Conservation (phyloP, 2,797 vertebrate species). For the Smutsia gigantea region DNA sequence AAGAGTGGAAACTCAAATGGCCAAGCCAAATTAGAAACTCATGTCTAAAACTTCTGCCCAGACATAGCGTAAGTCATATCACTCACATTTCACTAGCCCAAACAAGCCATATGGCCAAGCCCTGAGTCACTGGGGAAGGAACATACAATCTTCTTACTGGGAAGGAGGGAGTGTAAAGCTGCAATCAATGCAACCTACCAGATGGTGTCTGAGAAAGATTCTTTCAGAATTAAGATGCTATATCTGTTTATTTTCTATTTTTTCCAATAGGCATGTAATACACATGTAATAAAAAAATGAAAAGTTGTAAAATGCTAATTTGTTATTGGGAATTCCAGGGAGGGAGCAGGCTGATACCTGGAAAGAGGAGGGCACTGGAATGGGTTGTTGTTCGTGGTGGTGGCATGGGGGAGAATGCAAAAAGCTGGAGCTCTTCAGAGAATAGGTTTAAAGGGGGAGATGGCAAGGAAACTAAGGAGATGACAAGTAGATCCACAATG, state of each 20-base stretch:
- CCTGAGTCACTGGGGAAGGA: not conserved
- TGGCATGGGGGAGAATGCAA: not conserved
- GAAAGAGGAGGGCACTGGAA: not conserved
- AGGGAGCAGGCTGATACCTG: not conserved
- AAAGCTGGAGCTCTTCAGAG: not conserved
- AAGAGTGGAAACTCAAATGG: conserved; percentile 21
- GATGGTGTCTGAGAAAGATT: not conserved
- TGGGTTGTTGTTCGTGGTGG: too few species aligned
- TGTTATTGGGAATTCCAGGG: not conserved
- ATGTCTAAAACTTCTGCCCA: conserved; percentile 31
- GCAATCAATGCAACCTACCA: not conserved
- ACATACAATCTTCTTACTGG: not conserved
- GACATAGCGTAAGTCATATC: not conserved
- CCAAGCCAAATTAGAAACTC: not conserved
- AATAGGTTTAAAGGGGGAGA: conserved; percentile 1
- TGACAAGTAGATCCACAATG: not conserved
- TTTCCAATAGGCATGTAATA: not conserved
- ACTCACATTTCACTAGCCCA: not conserved
- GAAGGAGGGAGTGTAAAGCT: not conserved
- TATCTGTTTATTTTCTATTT: not conserved
- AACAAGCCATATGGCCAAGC: not conserved
- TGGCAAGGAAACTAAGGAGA: not conserved
- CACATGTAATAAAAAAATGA: not conserved
- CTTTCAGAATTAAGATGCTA: not conserved
- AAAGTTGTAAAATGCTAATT: not conserved